These are phyloP conservation scores for Guaruba guarouba DNA, from an alignment of 2,113 vertebrate genomes.

Conservation along the genomic window DNA sequence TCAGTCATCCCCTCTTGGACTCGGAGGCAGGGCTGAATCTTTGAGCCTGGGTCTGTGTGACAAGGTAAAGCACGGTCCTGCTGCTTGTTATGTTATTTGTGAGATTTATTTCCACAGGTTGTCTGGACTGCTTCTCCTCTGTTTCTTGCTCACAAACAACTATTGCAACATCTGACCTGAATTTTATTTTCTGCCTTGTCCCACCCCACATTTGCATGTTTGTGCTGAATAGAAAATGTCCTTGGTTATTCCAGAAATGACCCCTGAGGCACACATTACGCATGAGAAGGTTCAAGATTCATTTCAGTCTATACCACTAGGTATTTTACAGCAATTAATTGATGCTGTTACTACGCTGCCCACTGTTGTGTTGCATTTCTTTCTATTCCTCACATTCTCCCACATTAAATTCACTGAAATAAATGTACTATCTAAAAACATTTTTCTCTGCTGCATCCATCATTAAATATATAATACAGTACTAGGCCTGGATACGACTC, in stretches of 20 bases:
- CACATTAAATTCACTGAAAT: background rate
- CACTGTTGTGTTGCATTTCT: background rate
- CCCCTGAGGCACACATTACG: background rate
- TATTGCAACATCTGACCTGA: background rate
- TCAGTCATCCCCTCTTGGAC: background rate
- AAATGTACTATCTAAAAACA: background rate
- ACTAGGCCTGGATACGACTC: background rate
- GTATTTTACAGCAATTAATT: background rate
- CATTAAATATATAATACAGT: background rate
- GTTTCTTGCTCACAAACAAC: background rate
- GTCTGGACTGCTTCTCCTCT: background rate
- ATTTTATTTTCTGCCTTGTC: background rate
- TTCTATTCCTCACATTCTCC: background rate
- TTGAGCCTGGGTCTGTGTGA: background rate
- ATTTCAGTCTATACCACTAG: background rate
- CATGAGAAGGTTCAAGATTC: background rate
- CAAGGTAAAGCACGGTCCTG: rapidly evolving
- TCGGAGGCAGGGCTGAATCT: background rate
- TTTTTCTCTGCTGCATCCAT: background rate
- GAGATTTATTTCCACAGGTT: background rate
- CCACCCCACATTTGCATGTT: background rate
- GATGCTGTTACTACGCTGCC: background rate
- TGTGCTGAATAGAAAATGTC: background rate
- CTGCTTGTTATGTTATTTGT: background rate
- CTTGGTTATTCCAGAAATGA: background rate